Evolutionary conservation across 2,797 vertebrate genomes (phyloP), one percentile per base, ranked within the genome.

Genomic region (Diceros bicornis): DNA sequence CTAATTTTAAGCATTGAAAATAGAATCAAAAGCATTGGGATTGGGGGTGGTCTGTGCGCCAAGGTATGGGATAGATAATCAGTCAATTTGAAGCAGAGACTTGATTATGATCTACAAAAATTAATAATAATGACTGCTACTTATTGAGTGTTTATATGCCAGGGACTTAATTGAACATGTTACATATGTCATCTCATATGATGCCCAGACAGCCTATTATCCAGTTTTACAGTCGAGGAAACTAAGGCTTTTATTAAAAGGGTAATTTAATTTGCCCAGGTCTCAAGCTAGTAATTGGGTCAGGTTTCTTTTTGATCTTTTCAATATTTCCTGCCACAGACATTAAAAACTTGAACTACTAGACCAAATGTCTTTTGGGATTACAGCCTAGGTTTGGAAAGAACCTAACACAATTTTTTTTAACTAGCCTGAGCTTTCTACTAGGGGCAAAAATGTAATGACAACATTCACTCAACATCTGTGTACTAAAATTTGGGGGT

Each of bases 81-180:
- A 74, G n/a, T 85, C 34, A 81, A 71, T 97, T 66, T 85, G 52
- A 91, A 87, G 34, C 37, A 81, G 32, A 75, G 18, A 72, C 12
- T 91, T 72, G 32, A 81, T n/a, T 77, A 18, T 52, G 34, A 68
- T 85, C 34, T 86, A n/a, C 14, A 81, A 79, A 71, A 47, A 32
- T 81, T 62, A 34, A 59, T 59, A 59, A 59, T 90, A 32, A 94
- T 87, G 34, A 79, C 69, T 71, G 57, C 27, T 27, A 62, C 44
- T 61, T 55, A 85, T 17, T 71, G 12, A 59, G 25, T 69, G 29
- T 89, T 89, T 61, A 25, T 83, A 61, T 52, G 27, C 6, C 14
- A 79, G 7, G 32, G 16, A 25, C 25, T 62, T 47, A 61, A 20
- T 32, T 93, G 41, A 50, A 74, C 2, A 3, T 32, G 17, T 52